Evolutionary conservation across 2,888 invertebrate genomes (phyloP), one percentile per base, ranked within the genome.

Genomic region (Acronicta psi): DNA sequence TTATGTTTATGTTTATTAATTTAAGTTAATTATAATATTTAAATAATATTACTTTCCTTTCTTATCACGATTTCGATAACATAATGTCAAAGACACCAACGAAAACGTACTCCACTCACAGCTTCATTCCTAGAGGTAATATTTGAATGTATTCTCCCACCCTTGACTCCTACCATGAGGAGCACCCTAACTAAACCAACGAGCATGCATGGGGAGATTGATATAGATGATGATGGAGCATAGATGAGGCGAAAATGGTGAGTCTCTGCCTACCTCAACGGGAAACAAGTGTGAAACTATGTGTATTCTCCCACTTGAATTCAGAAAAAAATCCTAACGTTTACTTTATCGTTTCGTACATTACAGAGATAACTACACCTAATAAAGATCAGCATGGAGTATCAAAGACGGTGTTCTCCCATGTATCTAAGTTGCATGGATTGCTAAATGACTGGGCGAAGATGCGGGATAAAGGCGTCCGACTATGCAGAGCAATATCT

Each of bases 391-490:
- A 80, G 17, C 82, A 86, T 25, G 91, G 87, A 5, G 77, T 93
- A 37, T 85, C 91, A 0, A 92, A 88, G 78, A 91, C 91, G 0
- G 87, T 92, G 8, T 92, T 86, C 61, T 87, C 86, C 5, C 93
- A 93, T 62, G 68, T 92, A 23, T 86, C 87, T 0, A 87, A 83
- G 25, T 73, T 94, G 8, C 89, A 92, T 59, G 66, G 73, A 0
- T 71, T 90, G 11, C 42, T 94, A 40, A 77, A 59, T 42, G 86
- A 92, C 55, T 94, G 94, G 94, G 58, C 72, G 7, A 80, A 75
- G 45, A 54, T 91, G n/a, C 83, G 77, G 51, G 86, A 84, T 2
- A 92, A 89, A 69, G 93, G 93, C 16, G 79, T 81, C 9, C 86
- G 85, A 50, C 56, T 89, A 9, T 88, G 89, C 47, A 85, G 81